Base-by-base conservation (phyloP, 2,113 vertebrate genomes). In the Petroica traversi region DNA sequence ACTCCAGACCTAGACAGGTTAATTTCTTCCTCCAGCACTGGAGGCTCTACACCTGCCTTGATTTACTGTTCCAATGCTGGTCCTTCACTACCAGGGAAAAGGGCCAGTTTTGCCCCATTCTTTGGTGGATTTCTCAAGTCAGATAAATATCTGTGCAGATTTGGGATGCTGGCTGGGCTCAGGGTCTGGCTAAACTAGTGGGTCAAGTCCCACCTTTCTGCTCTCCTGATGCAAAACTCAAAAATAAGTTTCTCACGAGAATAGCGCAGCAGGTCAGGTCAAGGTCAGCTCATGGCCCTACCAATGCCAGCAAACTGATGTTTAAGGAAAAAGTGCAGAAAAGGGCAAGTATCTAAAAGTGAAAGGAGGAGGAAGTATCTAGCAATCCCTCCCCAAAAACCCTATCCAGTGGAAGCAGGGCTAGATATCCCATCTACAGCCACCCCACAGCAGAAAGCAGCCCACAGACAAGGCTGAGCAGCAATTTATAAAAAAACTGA, bases 211-310 rank as follows among this genome's bases (percentile, higher is more conserved):
- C 79, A 94, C 67, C 79, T 90, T 74, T 67, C 68, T 80, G 63
- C 72, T 59, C 31, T 77, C 79, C 67, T 67, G 49, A 79, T 66
- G 62, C 23, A 69, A 62, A 88, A 58, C 59, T 80, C 88, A 54
- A 64, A 93, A 89, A 40, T 74, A 84, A 89, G 48, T 92, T 90
- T 93, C 91, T 73, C 92, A 36, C 0, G 84, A 94, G 92, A 93
- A 93, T 87, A 61, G 88, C 61, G 46, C n/a, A 88, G 52, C n/a
- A 88, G 57, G 82, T 85, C 85, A 79, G 74, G 62, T 79, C 88
- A 90, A 64, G 75, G 92, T 15, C 3, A 0, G 36, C 74, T 88
- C 90, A 57, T 0, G 46, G 76, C 76, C 76, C 66, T n/a, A 58
- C 59, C 64, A 73, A 67, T 73, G 90, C 92, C 88, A 93, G 66